Base-by-base conservation (phyloP, 2,797 vertebrate species). In the Scomberomorus guttatus region DNA sequence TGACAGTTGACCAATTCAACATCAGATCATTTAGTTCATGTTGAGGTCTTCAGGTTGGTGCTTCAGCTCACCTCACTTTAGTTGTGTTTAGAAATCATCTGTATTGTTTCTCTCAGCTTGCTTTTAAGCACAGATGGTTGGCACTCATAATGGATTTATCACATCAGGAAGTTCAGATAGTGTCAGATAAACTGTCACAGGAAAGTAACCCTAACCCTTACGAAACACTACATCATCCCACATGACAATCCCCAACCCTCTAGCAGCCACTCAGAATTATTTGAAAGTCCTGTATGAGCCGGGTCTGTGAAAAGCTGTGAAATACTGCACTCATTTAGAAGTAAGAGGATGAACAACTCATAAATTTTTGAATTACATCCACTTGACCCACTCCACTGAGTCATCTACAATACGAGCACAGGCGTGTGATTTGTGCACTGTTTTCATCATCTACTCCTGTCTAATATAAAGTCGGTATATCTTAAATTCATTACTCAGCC, bases 111-210 rank as follows among this genome's bases (percentile, higher is more conserved):
- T 56, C 42, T 80, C 54, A 18, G 66, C 27, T 67, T 80, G 46
- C 65, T 9, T 9, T 10, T 3, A 20, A 55, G 58, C 55, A 61
- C 25, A 61, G 67, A 65, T 71, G 71, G 73, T 79, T 84, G 56
- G 27, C 50, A 48, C 71, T 54, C 50, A 60, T 58, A 42, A 54
- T 13, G 64, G 70, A 51, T 61, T 54, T 17, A 48, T 75, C 46
- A 11, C 68, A 50, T 75, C 54, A 11, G 48, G 39, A 63, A 34
- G 42, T 68, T 71, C 24, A 42, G 52, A 46, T 9, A 25, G 60
- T 77, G 82, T 80, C 72, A 68, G 58, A 62, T 77, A 46, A 83
- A 60, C 52, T 81, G 17, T 68, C 63, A 44, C 58, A 44, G 24
- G 15, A 52, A 37, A 32, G 44, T 55, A 58, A 32, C 27, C 27